These are phyloP conservation scores for Stenodema calcarata DNA, from an alignment of 2,888 invertebrate species.

Conservation along the genomic window DNA sequence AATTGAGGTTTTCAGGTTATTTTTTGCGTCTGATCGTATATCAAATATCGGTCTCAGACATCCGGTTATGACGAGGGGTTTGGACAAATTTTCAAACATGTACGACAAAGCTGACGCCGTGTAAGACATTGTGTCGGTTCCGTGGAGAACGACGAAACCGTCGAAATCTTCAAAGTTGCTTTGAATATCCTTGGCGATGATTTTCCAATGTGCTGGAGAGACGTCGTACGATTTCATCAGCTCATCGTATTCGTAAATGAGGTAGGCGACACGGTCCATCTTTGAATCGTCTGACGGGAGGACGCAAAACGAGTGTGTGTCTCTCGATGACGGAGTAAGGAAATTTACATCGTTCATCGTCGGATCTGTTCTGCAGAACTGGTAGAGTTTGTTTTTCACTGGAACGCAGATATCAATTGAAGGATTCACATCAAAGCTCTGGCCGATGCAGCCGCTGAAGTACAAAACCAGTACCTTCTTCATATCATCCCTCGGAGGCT, in stretches of 20 bases:
- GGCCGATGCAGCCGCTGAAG: constrained; percentile 96
- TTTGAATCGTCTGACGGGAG: constrained; percentile 45
- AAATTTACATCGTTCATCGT: not conserved
- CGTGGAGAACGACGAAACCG: constrained; percentile 94
- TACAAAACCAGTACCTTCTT: constrained; percentile 82
- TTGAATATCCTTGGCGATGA: constrained; percentile 85
- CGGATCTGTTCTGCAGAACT: constrained; percentile 8
- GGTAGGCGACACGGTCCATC: constrained; percentile 71
- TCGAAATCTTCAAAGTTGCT: constrained; percentile 80
- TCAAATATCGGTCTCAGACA: constrained; percentile 94
- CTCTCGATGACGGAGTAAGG: not conserved
- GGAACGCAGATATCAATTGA: not conserved
- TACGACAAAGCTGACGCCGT: constrained; percentile 96
- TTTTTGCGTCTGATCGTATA: constrained; percentile 89
- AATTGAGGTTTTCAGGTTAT: constrained; percentile 89
- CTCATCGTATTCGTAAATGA: constrained; percentile 83
- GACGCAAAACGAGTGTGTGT: not conserved
- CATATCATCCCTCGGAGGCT: not conserved
- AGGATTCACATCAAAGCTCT: constrained; percentile 67
- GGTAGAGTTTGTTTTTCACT: not conserved
- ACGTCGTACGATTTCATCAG: constrained; percentile 93
- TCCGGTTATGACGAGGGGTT: constrained; percentile 91
- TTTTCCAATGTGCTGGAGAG: constrained; percentile 88
- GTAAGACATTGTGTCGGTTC: constrained; percentile 94
- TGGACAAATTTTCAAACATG: constrained; percentile 94